Conservation (phyloP, 2,888 invertebrate species). For the Trilocha varians region DNA sequence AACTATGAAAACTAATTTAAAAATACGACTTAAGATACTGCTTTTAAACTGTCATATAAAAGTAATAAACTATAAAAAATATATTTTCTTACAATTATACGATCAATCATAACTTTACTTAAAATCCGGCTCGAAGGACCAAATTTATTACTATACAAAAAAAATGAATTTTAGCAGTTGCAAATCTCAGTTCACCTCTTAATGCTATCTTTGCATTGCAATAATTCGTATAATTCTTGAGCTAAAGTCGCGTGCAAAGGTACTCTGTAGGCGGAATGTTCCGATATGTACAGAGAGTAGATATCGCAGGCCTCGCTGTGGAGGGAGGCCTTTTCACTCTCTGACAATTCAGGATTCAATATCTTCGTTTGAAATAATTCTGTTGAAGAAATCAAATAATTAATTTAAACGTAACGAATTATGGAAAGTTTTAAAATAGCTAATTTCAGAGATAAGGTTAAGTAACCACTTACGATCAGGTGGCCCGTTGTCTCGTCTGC, state of each 20-base stretch:
- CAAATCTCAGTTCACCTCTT: conserved; percentile 27
- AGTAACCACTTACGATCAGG: too few relatives aligned
- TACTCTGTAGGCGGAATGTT: conserved; percentile 73
- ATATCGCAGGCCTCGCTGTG: conserved; percentile 79
- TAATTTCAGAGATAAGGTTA: too few relatives aligned
- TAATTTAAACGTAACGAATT: not conserved
- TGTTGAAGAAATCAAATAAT: conserved; percentile 33
- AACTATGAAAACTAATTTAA: too few relatives aligned
- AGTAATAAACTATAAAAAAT: too few relatives aligned
- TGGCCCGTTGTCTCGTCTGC: too few relatives aligned
- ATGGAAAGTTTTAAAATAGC: not conserved
- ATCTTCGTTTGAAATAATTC: conserved; percentile 87
- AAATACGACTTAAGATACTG: too few relatives aligned
- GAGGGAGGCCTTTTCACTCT: conserved; percentile 74
- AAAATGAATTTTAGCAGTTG: not conserved
- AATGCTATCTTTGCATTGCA: conserved; percentile 74
- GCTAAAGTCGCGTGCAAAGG: conserved; percentile 71
- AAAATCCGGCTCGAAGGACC: too few relatives aligned
- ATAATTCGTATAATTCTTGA: conserved; percentile 62
- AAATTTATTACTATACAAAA: too few relatives aligned
- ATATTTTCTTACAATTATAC: too few relatives aligned
- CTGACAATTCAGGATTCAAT: conserved; percentile 81
- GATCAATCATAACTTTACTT: too few relatives aligned
- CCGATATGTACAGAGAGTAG: conserved; percentile 74
- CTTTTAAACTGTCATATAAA: too few relatives aligned